phyloP scores from a whole-genome alignment of 2,797 vertebrate species.

The Xerus rutilus region DNA sequence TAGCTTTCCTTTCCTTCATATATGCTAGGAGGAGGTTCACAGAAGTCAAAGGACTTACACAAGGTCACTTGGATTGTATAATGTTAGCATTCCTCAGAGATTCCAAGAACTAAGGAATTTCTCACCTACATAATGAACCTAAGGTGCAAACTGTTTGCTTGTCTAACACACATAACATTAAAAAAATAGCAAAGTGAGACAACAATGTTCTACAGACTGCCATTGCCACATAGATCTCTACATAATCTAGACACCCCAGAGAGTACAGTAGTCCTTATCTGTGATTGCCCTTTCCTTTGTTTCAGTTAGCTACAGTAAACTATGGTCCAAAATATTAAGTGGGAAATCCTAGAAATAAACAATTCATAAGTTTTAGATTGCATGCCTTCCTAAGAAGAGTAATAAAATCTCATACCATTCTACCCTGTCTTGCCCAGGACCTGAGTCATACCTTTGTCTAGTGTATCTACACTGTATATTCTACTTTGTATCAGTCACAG shows the following conservation, averaged over 20 bases:
- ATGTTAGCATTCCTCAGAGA: neutral
- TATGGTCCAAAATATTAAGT: neutral
- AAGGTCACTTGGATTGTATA: neutral
- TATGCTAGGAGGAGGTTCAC: neutral
- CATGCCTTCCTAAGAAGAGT: neutral
- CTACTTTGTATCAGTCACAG: neutral
- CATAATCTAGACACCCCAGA: neutral
- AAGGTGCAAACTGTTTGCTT: slow-evolving; percentile 1
- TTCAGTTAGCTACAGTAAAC: neutral
- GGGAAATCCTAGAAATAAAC: neutral
- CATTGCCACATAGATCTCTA: neutral
- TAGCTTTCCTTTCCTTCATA: neutral
- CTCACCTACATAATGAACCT: neutral
- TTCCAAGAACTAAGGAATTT: neutral
- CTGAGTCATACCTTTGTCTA: neutral
- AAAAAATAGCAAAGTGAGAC: neutral
- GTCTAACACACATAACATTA: neutral
- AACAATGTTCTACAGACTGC: neutral
- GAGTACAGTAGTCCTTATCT: neutral
- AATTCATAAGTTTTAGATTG: neutral
- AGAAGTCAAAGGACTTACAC: neutral
- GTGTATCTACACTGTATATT: neutral
- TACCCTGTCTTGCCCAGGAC: neutral
- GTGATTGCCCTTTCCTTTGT: neutral
- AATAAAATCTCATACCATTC: neutral